Base-by-base conservation (phyloP, 1,140 invertebrate species). In the Penaeus chinensis region DNA sequence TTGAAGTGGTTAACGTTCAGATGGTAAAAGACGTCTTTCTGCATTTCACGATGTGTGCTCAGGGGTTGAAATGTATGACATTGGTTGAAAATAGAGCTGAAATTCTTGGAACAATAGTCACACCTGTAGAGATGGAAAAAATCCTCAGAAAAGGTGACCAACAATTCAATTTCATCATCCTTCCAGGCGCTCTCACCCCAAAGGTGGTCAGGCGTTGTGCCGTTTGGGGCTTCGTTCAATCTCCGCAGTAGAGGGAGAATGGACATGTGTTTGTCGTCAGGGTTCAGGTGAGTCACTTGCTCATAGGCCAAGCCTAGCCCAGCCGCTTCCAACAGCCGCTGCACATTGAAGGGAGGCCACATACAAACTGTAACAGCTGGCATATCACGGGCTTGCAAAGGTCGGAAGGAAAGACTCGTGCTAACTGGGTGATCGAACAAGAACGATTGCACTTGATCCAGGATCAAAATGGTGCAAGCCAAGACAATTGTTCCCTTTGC, bases 331-430 rank as follows among this genome's bases (percentile, higher is more conserved):
- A 85, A 42, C 37, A 85, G 54, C 19, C 62, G 74, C 18, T 18
- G 60, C 2, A 79, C 65, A 76, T 85, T 85, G 61, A 85, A 24
- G 19, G 84, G 84, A 18, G 84, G 84, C 84, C 84, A 85, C 0
- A 65, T 47, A n/a, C 84, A 85, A 3, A 24, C 42, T 2, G 84
- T 85, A 16, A 85, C 42, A 54, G 61, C 22, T 16, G 74, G 84
- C 60, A 85, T 3, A 13, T 65, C 76, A 11, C 22, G 32, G 10
- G 24, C 61, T 13, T 85, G 22, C 16, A 85, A 24, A 24, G 27
- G 8, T 18, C 27, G 60, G 7, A n/a, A 79, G 62, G 27, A 78
- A n/a, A 32, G 24, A 37, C 27, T 79, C 32, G 22, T 79, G 84
- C 65, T 65, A 4, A 85, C 60, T 16, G 84, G 76, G 54, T 85